Evolutionary conservation across 2,113 vertebrate species (phyloP).

Genomic region (Myocastor coypus): DNA sequence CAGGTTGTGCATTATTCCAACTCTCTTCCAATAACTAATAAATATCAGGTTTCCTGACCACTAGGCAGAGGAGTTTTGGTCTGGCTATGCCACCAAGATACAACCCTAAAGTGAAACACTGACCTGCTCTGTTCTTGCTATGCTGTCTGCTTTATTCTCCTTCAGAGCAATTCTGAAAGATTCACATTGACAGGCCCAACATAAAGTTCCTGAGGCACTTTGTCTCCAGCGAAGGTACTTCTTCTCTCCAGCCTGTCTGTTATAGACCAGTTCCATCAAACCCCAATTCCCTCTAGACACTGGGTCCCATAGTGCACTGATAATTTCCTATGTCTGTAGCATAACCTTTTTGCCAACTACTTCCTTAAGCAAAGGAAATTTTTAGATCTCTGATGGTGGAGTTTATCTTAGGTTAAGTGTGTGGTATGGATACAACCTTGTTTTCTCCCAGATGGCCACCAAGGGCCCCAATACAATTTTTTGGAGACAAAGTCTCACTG

Average conservation of each 20-base stretch:
- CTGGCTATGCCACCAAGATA: neutral
- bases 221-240: neutral
- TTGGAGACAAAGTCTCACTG: neutral
- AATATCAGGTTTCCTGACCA: neutral
- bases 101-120: neutral
- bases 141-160: neutral
- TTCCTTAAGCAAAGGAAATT: neutral
- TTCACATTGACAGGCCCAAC: neutral
- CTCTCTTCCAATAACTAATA: neutral
- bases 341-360: neutral
- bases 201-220: neutral
- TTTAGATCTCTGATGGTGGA: neutral
- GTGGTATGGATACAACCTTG: neutral
- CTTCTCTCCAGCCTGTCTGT: neutral
- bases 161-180: neutral
- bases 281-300: neutral
- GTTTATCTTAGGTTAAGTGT: constrained; percentile 14
- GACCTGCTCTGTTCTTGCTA: neutral
- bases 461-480: neutral
- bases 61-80: neutral
- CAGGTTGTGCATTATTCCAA: neutral
- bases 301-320: neutral
- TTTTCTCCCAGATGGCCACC: neutral
- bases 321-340: neutral
- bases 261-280: neutral